Evolutionary conservation across 2,888 invertebrate species (phyloP).

Genomic region (Cantharis flavilabris): DNA sequence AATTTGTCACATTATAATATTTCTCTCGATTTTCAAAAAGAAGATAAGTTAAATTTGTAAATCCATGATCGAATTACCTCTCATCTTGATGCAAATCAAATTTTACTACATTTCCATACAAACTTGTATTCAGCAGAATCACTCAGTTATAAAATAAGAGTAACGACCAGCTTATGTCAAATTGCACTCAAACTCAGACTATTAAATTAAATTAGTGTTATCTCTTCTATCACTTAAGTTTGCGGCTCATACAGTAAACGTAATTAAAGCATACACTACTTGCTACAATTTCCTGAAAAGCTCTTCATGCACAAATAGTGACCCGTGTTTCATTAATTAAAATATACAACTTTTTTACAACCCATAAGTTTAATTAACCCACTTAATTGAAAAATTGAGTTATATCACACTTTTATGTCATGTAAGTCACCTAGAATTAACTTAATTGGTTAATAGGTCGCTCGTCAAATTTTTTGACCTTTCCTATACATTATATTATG

Average conservation of each 20-base stretch:
- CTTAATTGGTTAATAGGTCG: conserved; percentile 1
- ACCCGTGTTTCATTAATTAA: not conserved
- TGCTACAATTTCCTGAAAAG: not conserved
- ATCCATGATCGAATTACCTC: not conserved
- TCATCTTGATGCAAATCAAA: not conserved
- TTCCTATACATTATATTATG: not conserved
- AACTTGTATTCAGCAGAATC: not conserved
- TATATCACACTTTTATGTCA: not conserved
- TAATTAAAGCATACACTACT: conserved; percentile 8
- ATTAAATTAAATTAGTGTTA: conserved; percentile 10
- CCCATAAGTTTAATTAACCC: not conserved
- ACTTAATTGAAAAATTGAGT: not conserved
- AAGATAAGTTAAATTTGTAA: not conserved
- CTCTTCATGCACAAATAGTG: not conserved
- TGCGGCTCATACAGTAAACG: conserved; percentile 5
- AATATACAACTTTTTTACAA: not conserved
- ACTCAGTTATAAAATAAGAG: conserved; percentile 3
- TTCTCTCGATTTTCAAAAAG: not conserved
- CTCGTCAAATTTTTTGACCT: conserved; percentile 4
- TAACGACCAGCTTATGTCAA: not conserved
- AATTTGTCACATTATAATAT: not conserved
- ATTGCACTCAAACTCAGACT: not conserved
- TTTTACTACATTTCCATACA: not conserved
- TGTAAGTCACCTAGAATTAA: not conserved
- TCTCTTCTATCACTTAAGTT: not conserved